phyloP scores from a whole-genome alignment of 2,113 vertebrate species.

The Oplegnathus fasciatus region DNA sequence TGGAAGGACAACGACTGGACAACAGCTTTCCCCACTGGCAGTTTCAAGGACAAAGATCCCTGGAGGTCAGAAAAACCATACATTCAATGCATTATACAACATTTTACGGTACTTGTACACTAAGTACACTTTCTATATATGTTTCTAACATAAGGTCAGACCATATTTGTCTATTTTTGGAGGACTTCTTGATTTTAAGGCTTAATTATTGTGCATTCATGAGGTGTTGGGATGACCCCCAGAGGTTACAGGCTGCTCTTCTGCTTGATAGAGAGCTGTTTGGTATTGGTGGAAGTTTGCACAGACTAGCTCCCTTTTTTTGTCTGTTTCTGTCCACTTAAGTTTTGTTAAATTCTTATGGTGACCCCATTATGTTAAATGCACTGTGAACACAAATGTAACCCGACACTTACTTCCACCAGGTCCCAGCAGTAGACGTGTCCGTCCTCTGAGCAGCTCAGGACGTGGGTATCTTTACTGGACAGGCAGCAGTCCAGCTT shows the following conservation, averaged over 20 bases:
- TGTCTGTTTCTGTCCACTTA: neutral
- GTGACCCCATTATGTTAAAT: neutral
- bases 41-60: slow-evolving; percentile 86
- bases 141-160: neutral
- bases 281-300: neutral
- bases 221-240: neutral
- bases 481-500: slow-evolving; percentile 94
- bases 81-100: neutral
- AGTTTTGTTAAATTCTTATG: neutral
- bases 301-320: neutral
- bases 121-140: neutral
- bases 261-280: neutral
- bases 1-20: slow-evolving; percentile 94
- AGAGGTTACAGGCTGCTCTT: neutral
- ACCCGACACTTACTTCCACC: slow-evolving; percentile 86
- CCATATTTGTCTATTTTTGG: neutral
- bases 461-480: slow-evolving; percentile 90
- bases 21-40: slow-evolving; percentile 87
- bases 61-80: slow-evolving; percentile 50
- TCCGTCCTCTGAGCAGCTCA: slow-evolving; percentile 95
- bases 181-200: neutral
- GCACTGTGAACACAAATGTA: neutral
- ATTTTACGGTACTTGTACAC: neutral
- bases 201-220: too few species aligned
- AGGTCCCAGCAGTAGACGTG: slow-evolving; percentile 95